Evolutionary conservation across 2,113 vertebrate species (phyloP), one percentile per base, ranked within the genome.

Genomic region (Sclerurus mexicanus): DNA sequence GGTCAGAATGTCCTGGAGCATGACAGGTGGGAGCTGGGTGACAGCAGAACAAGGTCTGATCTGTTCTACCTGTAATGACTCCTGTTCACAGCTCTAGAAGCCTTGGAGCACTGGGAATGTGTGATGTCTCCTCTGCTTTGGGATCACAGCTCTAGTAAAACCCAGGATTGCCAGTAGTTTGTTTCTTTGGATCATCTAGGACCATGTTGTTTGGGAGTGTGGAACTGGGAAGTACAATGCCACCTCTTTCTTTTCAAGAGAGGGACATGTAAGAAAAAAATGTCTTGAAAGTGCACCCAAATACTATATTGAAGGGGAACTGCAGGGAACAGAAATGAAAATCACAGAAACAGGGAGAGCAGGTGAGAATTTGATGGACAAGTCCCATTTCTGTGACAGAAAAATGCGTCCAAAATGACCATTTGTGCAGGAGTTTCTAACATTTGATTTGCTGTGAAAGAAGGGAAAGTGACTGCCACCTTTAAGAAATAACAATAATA

Each of bases 381-480:
- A 90, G 69, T 76, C 59, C 15, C 0, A 2, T 84, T 94, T 93
- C 66, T 90, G 88, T 75, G 79, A 42, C 64, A 81, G 85, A 80
- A 89, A 91, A 76, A 56, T 35, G 4, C 24, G 85, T 79, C 46
- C 90, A 92, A 94, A 90, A 53, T 88, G 68, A 42, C 87, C 86
- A 96, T 88, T 92, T 97, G 74, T 74, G 71, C 77, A 60, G 86
- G 71, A 94, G 18, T 91, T 96, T 91, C 64, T 87, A 59, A 81
- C 52, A 72, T 83, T 81, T 93, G 68, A 40, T 75, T 91, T 93
- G 23, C 33, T 75, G 25, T 75, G 69, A 64, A 92, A 44, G 53
- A 93, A 72, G 31, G 30, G 23, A 83, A 87, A 94, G 63, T 80
- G 40, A 53, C 64, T 73, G 40, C 42, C 56, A 92, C 59, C 25